phyloP scores from a whole-genome alignment of 2,113 vertebrate genomes.

The Misgurnus mizolepis region DNA sequence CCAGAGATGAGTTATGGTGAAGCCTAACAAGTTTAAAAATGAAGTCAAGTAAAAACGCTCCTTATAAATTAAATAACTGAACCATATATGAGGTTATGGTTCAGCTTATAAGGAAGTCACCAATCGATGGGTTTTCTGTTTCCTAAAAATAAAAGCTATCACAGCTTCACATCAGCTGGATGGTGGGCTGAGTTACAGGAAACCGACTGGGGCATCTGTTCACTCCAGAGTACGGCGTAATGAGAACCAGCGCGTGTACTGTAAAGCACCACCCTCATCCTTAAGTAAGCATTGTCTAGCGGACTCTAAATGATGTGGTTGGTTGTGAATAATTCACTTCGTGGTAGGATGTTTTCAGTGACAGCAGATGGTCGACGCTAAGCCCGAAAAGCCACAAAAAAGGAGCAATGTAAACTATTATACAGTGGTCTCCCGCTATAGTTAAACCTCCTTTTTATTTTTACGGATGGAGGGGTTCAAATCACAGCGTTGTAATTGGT shows the following conservation, averaged over 20 bases:
- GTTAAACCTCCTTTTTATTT: slow-evolving; percentile 19
- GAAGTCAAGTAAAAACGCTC: neutral
- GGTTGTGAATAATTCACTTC: slow-evolving; percentile 15
- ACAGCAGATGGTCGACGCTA: slow-evolving; percentile 47
- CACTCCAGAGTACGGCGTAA: slow-evolving; percentile 29
- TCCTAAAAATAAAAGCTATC: slow-evolving; percentile 18
- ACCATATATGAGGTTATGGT: neutral
- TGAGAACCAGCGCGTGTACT: slow-evolving; percentile 43
- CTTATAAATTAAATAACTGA: too few relatives aligned
- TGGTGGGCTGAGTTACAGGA: slow-evolving; percentile 21
- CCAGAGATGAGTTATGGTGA: neutral
- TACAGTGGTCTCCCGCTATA: slow-evolving; percentile 30
- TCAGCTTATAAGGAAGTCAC: neutral
- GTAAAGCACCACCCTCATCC: slow-evolving; percentile 45
- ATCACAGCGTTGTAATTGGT: slow-evolving; percentile 23
- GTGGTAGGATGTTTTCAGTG: slow-evolving; percentile 38
- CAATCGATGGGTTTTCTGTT: slow-evolving; percentile 24
- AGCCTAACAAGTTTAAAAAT: slow-evolving; percentile 14
- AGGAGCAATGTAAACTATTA: slow-evolving; percentile 34
- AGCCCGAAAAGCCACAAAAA: slow-evolving; percentile 48
- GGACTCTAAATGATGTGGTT: slow-evolving; percentile 50
- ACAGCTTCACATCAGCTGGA: slow-evolving; percentile 34
- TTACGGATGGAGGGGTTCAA: slow-evolving; percentile 16
- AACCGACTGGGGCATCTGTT: slow-evolving; percentile 6
- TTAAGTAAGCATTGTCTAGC: slow-evolving; percentile 46